These are phyloP conservation scores for Agriotes lineatus DNA, from an alignment of 2,888 invertebrate genomes.

Conservation along the genomic window DNA sequence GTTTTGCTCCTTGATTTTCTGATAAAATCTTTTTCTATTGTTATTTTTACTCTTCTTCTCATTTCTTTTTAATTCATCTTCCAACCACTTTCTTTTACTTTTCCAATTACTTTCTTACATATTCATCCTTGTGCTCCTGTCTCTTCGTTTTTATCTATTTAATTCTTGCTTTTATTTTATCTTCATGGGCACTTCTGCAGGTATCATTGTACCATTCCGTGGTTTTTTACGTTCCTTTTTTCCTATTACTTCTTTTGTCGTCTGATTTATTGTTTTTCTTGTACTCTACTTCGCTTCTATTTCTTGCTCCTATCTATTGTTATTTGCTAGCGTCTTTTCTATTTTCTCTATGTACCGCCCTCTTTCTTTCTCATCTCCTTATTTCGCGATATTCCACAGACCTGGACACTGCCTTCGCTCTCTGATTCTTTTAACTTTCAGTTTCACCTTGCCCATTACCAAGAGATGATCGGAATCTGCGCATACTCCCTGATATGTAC, in stretches of 20 bases:
- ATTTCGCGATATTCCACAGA: not conserved
- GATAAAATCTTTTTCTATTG: conserved; percentile 3
- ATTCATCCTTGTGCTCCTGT: not conserved
- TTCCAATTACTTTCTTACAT: not conserved
- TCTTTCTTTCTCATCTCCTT: not conserved
- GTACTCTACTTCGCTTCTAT: too few species aligned
- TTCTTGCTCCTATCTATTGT: too few species aligned
- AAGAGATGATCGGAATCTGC: conserved; percentile 25
- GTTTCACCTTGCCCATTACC: not conserved
- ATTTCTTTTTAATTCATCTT: conserved; percentile 9
- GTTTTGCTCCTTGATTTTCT: not conserved
- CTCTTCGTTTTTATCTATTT: conserved; percentile 12
- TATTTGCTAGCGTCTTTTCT: not conserved
- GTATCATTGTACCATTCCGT: not conserved
- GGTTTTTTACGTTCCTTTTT: not conserved
- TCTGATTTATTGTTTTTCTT: too few species aligned
- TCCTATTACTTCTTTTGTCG: too few species aligned
- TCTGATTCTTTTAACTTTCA: not conserved
- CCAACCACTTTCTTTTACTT: conserved; percentile 4
- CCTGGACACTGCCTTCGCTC: conserved; percentile 1
- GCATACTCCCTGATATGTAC: conserved; percentile 31
- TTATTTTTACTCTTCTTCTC: conserved; percentile 20
- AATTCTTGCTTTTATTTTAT: conserved; percentile 1
- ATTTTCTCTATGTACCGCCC: conserved; percentile 9
- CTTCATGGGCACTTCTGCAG: too few species aligned